Conservation (phyloP, 2,113 vertebrate species). For the Uropsilus gracilis region DNA sequence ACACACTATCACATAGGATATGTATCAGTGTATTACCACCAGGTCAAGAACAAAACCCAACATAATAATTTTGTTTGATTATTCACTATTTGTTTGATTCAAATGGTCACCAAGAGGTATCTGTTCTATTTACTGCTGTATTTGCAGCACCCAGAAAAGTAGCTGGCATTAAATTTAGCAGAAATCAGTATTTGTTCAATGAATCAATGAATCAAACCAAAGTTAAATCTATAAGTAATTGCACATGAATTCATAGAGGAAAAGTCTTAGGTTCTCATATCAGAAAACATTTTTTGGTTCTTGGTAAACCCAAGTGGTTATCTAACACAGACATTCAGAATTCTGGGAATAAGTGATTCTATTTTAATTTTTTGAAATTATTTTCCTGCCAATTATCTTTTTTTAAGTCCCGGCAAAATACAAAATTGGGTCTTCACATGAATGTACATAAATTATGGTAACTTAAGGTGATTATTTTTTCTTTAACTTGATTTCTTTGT, state of each 20-base stretch:
- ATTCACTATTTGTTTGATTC: too few species aligned
- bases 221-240: constrained; percentile 34
- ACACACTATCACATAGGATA: background rate
- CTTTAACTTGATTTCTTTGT: background rate
- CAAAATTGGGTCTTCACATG: too few species aligned
- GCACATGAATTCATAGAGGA: constrained; percentile 27
- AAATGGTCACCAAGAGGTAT: background rate
- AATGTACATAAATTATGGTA: background rate
- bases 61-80: constrained; percentile 4
- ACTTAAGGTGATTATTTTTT: background rate
- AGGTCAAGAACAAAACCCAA: constrained; percentile 16
- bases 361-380: background rate
- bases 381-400: background rate
- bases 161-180: background rate
- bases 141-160: background rate
- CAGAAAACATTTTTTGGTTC: background rate
- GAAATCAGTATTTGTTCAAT: background rate
- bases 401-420: background rate
- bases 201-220: constrained; percentile 28
- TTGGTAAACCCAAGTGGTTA: constrained; percentile 2
- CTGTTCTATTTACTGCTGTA: background rate
- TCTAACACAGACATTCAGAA: constrained; percentile 1
- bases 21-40: background rate
- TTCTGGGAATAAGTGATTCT: background rate
- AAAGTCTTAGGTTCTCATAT: constrained; percentile 9